Base-by-base conservation (phyloP, 2,113 vertebrate genomes). In the Phrynosoma blainvillii region DNA sequence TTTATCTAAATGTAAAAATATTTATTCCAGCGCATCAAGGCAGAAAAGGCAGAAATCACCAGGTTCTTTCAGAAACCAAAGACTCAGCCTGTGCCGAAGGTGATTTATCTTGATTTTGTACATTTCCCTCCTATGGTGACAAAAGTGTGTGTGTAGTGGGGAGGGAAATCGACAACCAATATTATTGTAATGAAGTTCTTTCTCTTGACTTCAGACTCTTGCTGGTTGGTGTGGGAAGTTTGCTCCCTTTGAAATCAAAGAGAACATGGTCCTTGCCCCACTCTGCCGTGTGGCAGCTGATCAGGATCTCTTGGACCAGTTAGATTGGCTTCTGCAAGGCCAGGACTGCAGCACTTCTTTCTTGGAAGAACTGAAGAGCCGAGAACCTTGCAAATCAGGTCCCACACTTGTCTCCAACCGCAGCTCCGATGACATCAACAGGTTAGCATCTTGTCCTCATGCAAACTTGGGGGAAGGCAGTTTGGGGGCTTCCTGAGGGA, bases 201-300 rank as follows among this genome's bases (percentile, higher is more conserved):
- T 0, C 27, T 86, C 76, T 56, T 0, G 0, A 0, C 95, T 96
- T 36, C 96, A 99, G 99, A 99, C 97, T 4, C 97, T 99, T 66
- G 98, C 98, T 0, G 97, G 98, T 87, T 98, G 97, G 7, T 99
- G 99, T 86, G 99, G 99, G 10, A 99, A 99, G 93, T 99, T 99
- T 94, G 98, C 99, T 84, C 99, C 99, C 3, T 99, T 99, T 95
- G 99, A 99, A 89, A 99, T 99, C 32, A 99, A 98, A 94, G 98
- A 98, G 89, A 97, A 99, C 95, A 99, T 99, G 98, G 95, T 93
- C 76, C 92, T 99, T 3, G 98, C 99, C 13, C 99, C 99, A 0
- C 94, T 97, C 59, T 97, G 94, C 62, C 98, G 99, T 0, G 96
- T 98, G 1, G 89, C 95, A 71, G 97, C 97, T 84, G 97, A 98